Evolutionary conservation across 2,888 invertebrate species (phyloP), one percentile per base, ranked within the genome.

Genomic region (Elegia similella): DNA sequence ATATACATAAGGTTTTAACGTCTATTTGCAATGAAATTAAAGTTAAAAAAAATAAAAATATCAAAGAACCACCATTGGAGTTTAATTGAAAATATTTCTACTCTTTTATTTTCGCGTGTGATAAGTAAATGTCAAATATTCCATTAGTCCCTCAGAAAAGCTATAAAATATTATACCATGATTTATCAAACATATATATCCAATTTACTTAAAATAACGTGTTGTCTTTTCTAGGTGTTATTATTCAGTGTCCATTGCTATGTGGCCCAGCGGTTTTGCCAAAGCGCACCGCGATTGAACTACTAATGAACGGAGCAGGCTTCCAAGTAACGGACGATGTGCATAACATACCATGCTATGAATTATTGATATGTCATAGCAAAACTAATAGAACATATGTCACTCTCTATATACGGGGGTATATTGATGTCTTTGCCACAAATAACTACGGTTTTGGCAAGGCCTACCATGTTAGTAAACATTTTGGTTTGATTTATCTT

Each of bases 201-300:
- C n/a, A n/a, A n/a, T n/a, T n/a, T n/a, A n/a, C n/a, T n/a, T n/a
- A n/a, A n/a, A 23, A 23, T 23, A 23, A 3, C 23, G 29, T 16
- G 52, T 8, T 57, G 50, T 47, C 75, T 8, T 63, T 66, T 71
- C 75, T 66, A 75, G 70, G 65, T 63, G 8, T 38, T 29, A 38
- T 34, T 73, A 47, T 66, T 81, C 82, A 30, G 47, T 62, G 75
- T 64, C 63, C 69, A 76, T 68, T 64, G 82, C 78, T 83, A 88
- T 87, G 85, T 87, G 76, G 82, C 84, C 76, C 87, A 88, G 86
- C 87, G 90, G 89, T 88, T 89, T 88, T 90, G 90, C 90, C 90
- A 91, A 90, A 91, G 90, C 82, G 67, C 73, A 71, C 81, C 83
- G 84, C 85, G 87, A 76, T 75, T 70, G 77, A 86, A 90, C 86